phyloP scores from a whole-genome alignment of 1,140 invertebrate species.

The Drosophila miranda region DNA sequence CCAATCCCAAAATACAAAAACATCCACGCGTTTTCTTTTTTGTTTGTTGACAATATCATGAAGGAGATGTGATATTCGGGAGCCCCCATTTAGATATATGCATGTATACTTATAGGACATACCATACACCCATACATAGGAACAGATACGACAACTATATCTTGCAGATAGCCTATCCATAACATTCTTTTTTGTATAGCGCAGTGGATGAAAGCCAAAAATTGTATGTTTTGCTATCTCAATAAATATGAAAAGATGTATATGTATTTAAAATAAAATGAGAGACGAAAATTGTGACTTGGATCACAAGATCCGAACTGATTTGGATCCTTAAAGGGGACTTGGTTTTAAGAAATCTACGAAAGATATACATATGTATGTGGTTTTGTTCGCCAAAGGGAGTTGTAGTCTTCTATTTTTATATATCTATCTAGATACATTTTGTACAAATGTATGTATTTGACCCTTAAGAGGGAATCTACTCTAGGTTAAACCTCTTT shows the following conservation, averaged over 20 bases:
- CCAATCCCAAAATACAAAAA: conserved; percentile 15
- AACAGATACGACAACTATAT: conserved; percentile 8
- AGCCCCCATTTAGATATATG: conserved; percentile 18
- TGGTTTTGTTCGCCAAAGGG: too few species aligned
- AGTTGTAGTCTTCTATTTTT: too few species aligned
- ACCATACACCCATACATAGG: conserved; percentile 11
- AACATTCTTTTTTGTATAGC: not conserved
- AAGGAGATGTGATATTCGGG: conserved; percentile 38
- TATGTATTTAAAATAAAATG: too few species aligned
- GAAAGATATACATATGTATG: too few species aligned
- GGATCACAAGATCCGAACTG: too few species aligned
- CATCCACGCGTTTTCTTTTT: conserved; percentile 29
- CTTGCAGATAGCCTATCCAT: conserved; percentile 6
- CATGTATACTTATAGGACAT: conserved; percentile 28
- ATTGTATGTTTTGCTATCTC: conserved; percentile 14
- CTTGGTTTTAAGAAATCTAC: too few species aligned
- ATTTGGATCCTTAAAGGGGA: too few species aligned
- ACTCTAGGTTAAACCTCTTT: too few species aligned
- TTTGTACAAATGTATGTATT: too few species aligned
- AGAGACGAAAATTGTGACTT: too few species aligned
- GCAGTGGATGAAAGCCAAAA: conserved; percentile 19
- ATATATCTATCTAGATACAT: too few species aligned
- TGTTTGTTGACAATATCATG: conserved; percentile 12
- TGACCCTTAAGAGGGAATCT: too few species aligned
- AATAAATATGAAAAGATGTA: conserved; percentile 10